phyloP scores from a whole-genome alignment of 2,113 vertebrate species.

The Tragelaphus scriptus region DNA sequence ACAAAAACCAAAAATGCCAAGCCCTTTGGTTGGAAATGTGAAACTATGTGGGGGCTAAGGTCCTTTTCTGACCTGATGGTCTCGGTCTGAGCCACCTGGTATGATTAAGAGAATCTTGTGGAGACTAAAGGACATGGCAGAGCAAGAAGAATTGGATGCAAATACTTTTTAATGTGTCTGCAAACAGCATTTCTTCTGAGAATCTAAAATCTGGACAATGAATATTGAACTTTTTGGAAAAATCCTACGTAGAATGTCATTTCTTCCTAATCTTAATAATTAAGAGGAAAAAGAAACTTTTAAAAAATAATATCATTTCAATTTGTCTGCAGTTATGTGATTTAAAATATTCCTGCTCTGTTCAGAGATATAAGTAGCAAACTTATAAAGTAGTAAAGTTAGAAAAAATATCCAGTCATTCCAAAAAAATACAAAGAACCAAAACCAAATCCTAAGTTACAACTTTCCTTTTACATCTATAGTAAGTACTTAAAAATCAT shows the following conservation, averaged over 20 bases:
- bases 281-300: not conserved
- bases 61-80: not conserved
- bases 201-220: not conserved
- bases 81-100: not conserved
- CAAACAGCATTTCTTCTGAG: not conserved
- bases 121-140: not conserved
- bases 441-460: not conserved
- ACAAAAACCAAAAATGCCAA: not conserved
- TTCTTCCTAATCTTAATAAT: not conserved
- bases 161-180: not conserved
- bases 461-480: not conserved
- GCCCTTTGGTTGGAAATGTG: not conserved
- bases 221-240: not conserved
- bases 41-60: not conserved
- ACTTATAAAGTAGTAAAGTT: not conserved
- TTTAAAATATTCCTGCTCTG: not conserved
- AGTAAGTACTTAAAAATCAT: not conserved
- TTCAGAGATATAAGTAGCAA: not conserved
- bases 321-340: not conserved
- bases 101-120: not conserved
- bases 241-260: not conserved
- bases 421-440: not conserved
- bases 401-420: not conserved
- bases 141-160: not conserved
- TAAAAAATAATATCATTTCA: not conserved